Percentiles rank a stretch among this genome's conserved stretches.
Conservation (phyloP, 2,888 invertebrate genomes). For the Erebia epiphron region DNA sequence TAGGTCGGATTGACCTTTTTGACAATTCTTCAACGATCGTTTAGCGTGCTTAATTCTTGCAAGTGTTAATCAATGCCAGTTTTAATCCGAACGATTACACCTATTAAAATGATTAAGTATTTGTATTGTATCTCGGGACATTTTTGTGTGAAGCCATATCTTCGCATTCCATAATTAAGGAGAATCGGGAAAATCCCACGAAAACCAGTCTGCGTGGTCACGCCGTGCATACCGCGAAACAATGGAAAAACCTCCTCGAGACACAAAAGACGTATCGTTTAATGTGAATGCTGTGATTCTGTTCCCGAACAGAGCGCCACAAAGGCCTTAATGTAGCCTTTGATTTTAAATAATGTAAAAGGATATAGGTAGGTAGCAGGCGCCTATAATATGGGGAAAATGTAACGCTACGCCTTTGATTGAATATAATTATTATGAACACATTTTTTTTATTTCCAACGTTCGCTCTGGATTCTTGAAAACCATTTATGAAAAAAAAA, state of each 20-base stretch:
- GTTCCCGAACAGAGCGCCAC: constrained; percentile 41
- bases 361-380: constrained; percentile 12
- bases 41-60: too few relatives aligned
- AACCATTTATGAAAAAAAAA: not conserved
- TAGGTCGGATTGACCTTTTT: too few relatives aligned
- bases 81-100: too few relatives aligned
- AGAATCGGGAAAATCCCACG: not conserved
- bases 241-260: constrained; percentile 68
- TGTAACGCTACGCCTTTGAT: constrained; percentile 4
- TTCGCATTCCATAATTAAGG: too few relatives aligned
- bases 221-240: constrained; percentile 58
- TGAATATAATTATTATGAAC: constrained; percentile 3
- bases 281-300: constrained; percentile 65
- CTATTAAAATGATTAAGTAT: too few relatives aligned
- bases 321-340: constrained; percentile 43
- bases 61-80: too few relatives aligned
- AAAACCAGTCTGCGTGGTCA: not conserved
- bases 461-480: not conserved
- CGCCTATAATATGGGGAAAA: not conserved
- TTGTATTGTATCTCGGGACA: too few relatives aligned
- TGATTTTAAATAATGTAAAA: constrained; percentile 37
- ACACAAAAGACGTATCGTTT: constrained; percentile 73
- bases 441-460: constrained; percentile 1
- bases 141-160: too few relatives aligned
- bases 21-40: too few relatives aligned